Evolutionary conservation across 1,140 invertebrate species (phyloP).

Genomic region (Cotesia typhae): DNA sequence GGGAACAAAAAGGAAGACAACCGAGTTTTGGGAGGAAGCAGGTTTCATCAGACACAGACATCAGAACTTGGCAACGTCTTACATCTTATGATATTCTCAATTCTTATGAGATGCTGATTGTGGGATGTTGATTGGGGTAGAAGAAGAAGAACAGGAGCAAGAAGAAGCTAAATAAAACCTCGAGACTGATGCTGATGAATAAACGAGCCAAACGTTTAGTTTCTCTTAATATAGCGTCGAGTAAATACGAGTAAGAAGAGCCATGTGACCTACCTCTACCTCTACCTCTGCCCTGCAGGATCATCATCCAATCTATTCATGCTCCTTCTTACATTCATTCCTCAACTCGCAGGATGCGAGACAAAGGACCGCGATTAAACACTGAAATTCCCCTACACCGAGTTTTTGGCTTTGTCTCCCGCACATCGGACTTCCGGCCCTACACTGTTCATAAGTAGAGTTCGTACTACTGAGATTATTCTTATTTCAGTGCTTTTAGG

Average conservation of each 20-base stretch:
- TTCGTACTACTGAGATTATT: no score
- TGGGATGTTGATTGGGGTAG: no score
- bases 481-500: no score
- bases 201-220: constrained; percentile 33
- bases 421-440: constrained; percentile 64
- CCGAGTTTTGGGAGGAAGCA: constrained; percentile 31
- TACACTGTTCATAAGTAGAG: constrained; percentile 30
- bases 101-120: no score
- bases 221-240: neutral
- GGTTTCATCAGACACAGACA: constrained; percentile 18
- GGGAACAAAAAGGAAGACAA: constrained; percentile 14
- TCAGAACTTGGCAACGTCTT: constrained; percentile 8
- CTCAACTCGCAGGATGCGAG: constrained; percentile 63
- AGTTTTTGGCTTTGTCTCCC: constrained; percentile 61
- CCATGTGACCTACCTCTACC: constrained; percentile 60
- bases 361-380: constrained; percentile 65
- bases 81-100: no score
- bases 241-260: constrained; percentile 43
- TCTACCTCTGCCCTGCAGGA: constrained; percentile 43
- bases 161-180: no score
- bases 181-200: neutral
- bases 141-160: no score
- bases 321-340: constrained; percentile 57
- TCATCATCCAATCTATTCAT: constrained; percentile 67
- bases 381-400: constrained; percentile 46